Evolutionary conservation across 1,140 invertebrate genomes (phyloP).

Genomic region (Papilio glaucus): DNA sequence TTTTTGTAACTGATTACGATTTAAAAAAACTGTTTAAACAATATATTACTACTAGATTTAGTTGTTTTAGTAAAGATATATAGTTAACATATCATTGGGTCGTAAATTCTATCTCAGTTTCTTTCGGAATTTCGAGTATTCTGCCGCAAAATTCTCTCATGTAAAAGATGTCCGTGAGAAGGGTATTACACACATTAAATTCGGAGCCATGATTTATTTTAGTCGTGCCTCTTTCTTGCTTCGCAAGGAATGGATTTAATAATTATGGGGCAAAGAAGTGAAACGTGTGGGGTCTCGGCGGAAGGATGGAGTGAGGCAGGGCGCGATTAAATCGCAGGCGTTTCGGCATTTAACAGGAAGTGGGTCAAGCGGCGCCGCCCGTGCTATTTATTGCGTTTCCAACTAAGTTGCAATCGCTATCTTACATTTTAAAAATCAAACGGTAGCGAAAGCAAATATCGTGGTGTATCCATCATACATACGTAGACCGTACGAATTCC

Average conservation of each 20-base stretch:
- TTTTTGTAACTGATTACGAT: no score
- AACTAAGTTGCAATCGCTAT: slow-evolving; percentile 73
- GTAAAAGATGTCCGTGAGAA: slow-evolving; percentile 41
- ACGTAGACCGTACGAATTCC: slow-evolving; percentile 39
- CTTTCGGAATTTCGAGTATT: slow-evolving; percentile 24
- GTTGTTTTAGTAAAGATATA: neutral
- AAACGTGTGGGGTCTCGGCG: slow-evolving; percentile 69
- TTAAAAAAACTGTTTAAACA: no score
- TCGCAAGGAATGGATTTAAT: slow-evolving; percentile 72
- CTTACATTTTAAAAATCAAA: slow-evolving; percentile 49
- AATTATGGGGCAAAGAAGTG: slow-evolving; percentile 75
- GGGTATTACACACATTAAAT: slow-evolving; percentile 44
- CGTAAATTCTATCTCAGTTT: slow-evolving; percentile 24
- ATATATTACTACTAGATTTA: neutral
- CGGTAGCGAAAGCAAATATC: slow-evolving; percentile 29
- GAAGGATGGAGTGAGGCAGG: slow-evolving; percentile 70
- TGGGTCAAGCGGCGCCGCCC: slow-evolving; percentile 78
- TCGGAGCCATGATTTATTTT: slow-evolving; percentile 56
- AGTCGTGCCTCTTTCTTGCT: slow-evolving; percentile 62
- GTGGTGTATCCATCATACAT: slow-evolving; percentile 35
- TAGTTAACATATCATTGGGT: slow-evolving; percentile 5
- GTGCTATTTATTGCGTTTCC: slow-evolving; percentile 80
- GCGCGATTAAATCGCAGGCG: slow-evolving; percentile 79
- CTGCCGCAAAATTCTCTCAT: slow-evolving; percentile 17
- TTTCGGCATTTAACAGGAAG: slow-evolving; percentile 81